Conservation (phyloP, 1,140 invertebrate species). For the Papilio dardanus region DNA sequence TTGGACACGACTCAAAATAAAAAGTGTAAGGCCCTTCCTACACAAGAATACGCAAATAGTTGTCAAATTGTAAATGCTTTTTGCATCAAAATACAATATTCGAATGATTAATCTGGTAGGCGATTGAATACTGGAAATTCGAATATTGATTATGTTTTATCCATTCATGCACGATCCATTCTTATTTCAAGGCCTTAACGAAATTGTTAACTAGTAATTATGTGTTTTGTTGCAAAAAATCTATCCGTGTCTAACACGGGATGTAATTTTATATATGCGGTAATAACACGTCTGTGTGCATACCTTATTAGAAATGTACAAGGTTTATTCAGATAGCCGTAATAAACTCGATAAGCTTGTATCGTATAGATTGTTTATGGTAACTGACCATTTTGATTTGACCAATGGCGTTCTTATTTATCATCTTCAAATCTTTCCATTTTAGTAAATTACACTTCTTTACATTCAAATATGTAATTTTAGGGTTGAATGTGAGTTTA, state of each 20-base stretch:
- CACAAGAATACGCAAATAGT: no score
- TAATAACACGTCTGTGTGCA: constrained; percentile 25
- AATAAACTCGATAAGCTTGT: background rate
- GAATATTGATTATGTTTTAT: constrained; percentile 40
- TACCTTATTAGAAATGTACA: constrained; percentile 24
- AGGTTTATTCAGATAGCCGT: background rate
- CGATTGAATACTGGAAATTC: background rate
- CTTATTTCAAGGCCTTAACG: constrained; percentile 52
- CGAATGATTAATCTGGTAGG: constrained; percentile 22
- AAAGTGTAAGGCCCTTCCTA: no score
- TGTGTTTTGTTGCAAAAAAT: constrained; percentile 52
- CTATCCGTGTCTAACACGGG: constrained; percentile 43
- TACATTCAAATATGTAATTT: no score
- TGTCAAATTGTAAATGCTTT: no score
- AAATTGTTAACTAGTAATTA: constrained; percentile 59
- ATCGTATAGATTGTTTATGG: background rate
- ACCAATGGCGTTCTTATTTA: no score
- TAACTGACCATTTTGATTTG: background rate
- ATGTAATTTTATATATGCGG: constrained; percentile 47
- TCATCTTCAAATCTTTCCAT: background rate
- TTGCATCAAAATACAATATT: background rate
- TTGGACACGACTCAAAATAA: no score
- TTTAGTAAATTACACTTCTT: no score
- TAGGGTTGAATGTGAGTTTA: no score
- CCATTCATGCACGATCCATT: constrained; percentile 64